A percentile compares a stretch with the other conserved stretches of the same genome.
phyloP scores from a whole-genome alignment of 2,888 invertebrate species.

The Holacanthella duospinosa region DNA sequence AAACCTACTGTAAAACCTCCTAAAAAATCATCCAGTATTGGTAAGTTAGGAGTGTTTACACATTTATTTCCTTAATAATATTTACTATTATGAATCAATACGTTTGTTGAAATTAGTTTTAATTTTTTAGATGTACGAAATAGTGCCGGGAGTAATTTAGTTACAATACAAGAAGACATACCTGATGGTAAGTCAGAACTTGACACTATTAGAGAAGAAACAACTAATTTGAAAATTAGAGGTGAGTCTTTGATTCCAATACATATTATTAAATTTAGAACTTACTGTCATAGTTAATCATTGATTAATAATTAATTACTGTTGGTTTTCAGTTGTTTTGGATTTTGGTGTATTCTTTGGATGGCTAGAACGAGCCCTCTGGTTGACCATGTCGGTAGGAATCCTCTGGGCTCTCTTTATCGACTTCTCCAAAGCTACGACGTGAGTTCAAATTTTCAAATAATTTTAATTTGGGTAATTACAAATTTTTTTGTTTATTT shows the following conservation, averaged over 20 bases:
- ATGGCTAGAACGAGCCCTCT: conserved; percentile 8
- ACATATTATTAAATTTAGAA: background rate
- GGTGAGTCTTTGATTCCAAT: background rate
- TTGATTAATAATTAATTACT: background rate
- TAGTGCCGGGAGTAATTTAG: background rate
- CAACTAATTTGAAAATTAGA: background rate
- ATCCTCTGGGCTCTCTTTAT: conserved; percentile 5
- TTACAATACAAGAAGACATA: background rate
- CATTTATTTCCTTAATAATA: background rate
- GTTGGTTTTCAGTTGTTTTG: conserved; percentile 2
- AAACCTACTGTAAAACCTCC: background rate
- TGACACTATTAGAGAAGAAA: background rate
- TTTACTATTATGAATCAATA: too few species aligned
- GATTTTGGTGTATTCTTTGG: conserved; percentile 7
- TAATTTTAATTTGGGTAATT: too few species aligned
- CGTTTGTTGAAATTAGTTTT: too few species aligned
- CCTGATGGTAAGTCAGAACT: too few species aligned
- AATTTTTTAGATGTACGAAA: background rate
- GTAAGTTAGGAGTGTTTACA: background rate
- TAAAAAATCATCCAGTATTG: background rate
- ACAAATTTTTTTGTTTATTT: too few species aligned
- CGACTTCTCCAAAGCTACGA: conserved; percentile 8
- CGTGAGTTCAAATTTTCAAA: too few species aligned
- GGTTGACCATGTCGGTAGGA: conserved; percentile 9
- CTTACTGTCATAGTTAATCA: too few species aligned